These are phyloP conservation scores for Oncopodura yosiiana DNA, from an alignment of 1,140 invertebrate species.

Conservation along the genomic window DNA sequence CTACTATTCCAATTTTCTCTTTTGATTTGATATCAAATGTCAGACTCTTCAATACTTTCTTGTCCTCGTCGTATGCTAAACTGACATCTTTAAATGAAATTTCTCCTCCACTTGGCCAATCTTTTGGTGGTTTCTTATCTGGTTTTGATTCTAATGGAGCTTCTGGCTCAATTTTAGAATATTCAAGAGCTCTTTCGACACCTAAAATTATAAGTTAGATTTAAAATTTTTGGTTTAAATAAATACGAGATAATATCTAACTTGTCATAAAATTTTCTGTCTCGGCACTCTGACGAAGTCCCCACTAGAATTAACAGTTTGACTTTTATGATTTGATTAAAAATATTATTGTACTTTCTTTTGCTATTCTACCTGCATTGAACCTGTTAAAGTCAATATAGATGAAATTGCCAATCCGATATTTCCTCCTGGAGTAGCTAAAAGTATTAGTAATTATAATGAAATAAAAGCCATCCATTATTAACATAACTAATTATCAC, in stretches of 20 bases:
- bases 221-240: too few species aligned
- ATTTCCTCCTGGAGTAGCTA: conserved; percentile 11
- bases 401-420: conserved; percentile 34
- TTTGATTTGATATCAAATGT: conserved; percentile 45
- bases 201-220: too few species aligned
- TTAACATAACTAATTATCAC: neutral
- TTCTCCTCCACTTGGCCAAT: conserved; percentile 58
- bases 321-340: neutral
- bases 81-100: conserved; percentile 57
- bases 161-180: conserved; percentile 48
- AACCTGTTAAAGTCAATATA: conserved; percentile 21
- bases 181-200: conserved; percentile 66
- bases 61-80: conserved; percentile 45
- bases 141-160: conserved; percentile 24
- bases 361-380: neutral
- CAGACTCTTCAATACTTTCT: conserved; percentile 47
- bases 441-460: neutral
- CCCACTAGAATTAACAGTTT: conserved; percentile 54
- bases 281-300: conserved; percentile 66
- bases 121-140: conserved; percentile 46
- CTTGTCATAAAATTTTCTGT: conserved; percentile 72
- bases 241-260: too few species aligned
- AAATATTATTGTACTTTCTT: neutral
- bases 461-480: neutral
- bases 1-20: conserved; percentile 62